Conservation (phyloP, 2,888 invertebrate species). For the Harpalus rufipes region DNA sequence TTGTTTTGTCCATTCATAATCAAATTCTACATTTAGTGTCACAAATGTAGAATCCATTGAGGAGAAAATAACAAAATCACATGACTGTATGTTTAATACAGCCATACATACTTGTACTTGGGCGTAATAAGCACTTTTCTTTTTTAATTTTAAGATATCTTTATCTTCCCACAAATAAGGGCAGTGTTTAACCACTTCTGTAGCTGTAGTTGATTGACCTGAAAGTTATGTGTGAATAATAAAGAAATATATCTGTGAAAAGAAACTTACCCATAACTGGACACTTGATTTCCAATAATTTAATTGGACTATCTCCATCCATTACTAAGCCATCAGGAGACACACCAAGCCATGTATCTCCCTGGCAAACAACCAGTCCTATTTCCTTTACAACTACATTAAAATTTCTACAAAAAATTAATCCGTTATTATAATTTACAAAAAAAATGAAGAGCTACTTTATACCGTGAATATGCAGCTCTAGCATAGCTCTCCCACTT, state of each 20-base stretch:
- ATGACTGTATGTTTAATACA: conserved; percentile 2
- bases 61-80: conserved; percentile 8
- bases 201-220: neutral
- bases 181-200: conserved; percentile 11
- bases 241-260: neutral
- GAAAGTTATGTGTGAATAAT: no score
- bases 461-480: conserved; percentile 1
- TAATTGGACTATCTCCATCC: conserved; percentile 3
- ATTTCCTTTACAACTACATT: conserved; percentile 1
- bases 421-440: neutral
- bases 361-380: conserved; percentile 3
- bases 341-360: conserved; percentile 7
- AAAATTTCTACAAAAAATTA: neutral
- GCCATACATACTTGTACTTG: conserved; percentile 16
- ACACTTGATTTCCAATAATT: conserved; percentile 13
- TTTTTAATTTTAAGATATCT: neutral
- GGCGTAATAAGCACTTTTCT: conserved; percentile 17
- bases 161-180: conserved; percentile 9
- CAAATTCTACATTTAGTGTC: neutral
- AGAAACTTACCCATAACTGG: neutral
- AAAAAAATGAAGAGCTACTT: neutral
- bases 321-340: conserved; percentile 1
- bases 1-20: conserved; percentile 9
- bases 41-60: conserved; percentile 1
- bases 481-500: conserved; percentile 13